A percentile compares a stretch with the other conserved stretches of the same genome.
These are phyloP conservation scores for Drosophila teissieri DNA, from an alignment of 1,140 invertebrate species.

Conservation along the genomic window DNA sequence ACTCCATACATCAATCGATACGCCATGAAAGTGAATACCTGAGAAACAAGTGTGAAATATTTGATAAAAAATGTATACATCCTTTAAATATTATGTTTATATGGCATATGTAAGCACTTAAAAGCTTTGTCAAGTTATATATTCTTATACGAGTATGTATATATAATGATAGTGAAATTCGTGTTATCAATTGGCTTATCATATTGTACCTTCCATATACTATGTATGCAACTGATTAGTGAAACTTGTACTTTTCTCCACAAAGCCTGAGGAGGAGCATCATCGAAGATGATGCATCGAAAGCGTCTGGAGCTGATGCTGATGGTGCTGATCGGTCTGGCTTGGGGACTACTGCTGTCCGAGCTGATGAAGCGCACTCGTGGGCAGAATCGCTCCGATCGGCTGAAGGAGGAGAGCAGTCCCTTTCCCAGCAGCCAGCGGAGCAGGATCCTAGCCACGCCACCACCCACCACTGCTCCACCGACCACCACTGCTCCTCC, in stretches of 20 bases:
- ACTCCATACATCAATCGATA: conserved; percentile 2
- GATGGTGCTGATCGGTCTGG: conserved; percentile 52
- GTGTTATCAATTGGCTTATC: too few species aligned
- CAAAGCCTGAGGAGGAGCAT: neutral
- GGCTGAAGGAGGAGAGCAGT: neutral
- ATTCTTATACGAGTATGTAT: too few species aligned
- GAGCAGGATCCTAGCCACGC: neutral
- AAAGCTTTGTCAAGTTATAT: too few species aligned
- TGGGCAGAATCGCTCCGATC: conserved; percentile 1
- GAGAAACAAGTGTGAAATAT: neutral
- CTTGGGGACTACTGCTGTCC: conserved; percentile 49
- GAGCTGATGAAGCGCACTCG: conserved; percentile 27
- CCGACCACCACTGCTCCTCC: neutral
- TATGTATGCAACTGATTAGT: neutral
- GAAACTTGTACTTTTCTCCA: neutral
- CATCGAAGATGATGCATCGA: conserved; percentile 26
- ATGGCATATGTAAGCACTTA: too few species aligned
- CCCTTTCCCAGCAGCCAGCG: neutral
- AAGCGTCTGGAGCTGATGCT: conserved; percentile 49
- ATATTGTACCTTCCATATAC: too few species aligned
- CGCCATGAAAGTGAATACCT: neutral
- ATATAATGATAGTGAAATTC: too few species aligned
- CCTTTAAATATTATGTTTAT: too few species aligned
- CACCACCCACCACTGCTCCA: neutral
- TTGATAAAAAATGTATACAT: neutral